phyloP scores from a whole-genome alignment of 2,888 invertebrate genomes.

The Epinotia nisella region DNA sequence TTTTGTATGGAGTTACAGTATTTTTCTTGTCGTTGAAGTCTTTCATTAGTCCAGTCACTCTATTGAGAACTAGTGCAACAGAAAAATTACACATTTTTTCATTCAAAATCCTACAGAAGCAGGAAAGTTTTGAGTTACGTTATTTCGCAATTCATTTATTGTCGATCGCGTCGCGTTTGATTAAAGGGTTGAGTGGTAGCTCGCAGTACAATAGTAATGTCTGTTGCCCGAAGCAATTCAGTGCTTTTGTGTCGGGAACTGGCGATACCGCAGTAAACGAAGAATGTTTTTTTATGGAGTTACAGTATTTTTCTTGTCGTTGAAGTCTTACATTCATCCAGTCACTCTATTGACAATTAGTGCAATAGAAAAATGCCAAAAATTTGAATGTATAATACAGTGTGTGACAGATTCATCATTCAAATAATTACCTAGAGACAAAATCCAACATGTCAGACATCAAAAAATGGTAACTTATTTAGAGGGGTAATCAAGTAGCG shows the following conservation, averaged over 20 bases:
- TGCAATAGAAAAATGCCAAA: too few species aligned
- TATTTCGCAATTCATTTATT: slow-evolving; percentile 34
- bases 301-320: background rate
- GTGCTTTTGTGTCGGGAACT: slow-evolving; percentile 52
- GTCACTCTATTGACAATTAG: too few species aligned
- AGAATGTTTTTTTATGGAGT: background rate
- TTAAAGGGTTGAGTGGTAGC: slow-evolving; percentile 41
- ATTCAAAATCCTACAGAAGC: too few species aligned
- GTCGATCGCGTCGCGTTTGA: slow-evolving; percentile 44
- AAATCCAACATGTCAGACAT: too few species aligned
- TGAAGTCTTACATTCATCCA: background rate
- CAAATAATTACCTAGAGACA: too few species aligned
- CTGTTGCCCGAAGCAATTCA: slow-evolving; percentile 54
- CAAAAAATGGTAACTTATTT: too few species aligned
- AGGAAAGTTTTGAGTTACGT: background rate
- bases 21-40: background rate
- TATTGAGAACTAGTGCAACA: too few species aligned
- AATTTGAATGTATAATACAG: too few species aligned
- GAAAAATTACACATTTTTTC: too few species aligned
- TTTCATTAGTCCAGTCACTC: too few species aligned
- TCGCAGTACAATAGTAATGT: slow-evolving; percentile 44
- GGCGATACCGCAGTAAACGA: slow-evolving; percentile 6
- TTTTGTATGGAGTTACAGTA: background rate
- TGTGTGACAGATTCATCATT: too few species aligned
- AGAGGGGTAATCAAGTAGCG: too few species aligned